Evolutionary conservation across 2,888 invertebrate species (phyloP), one percentile per base, ranked within the genome.

Genomic region (Dichetophora obliterata): DNA sequence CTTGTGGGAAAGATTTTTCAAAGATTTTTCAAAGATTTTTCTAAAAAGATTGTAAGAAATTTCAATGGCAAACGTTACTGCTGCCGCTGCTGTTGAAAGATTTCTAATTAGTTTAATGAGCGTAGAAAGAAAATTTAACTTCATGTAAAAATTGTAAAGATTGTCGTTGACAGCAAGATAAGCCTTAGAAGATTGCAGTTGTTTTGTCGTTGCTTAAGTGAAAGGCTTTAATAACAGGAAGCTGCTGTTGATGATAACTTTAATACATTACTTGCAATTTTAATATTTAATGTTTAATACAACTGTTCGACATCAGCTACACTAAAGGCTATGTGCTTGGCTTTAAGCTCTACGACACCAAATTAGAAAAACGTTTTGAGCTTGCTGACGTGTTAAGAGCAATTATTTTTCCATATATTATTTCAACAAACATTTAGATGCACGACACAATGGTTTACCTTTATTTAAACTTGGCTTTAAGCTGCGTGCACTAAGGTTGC

Each of bases 71-170:
- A 54, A 54, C 8, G 19, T 19, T 54, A 9, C 22, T 54, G 54
- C 22, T 54, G 54, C 31, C 5, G 5, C 11, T 54, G 22, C 22
- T 54, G 54, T 9, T 54, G 54, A 22, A 54, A n/a, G 22, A 19
- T 54, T 54, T 54, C 54, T 54, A 54, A 54, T 54, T 54, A 54
- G 22, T 54, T 54, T 54, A 54, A 54, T 19, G 54, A 54, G 43
- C 22, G 54, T 54, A 54, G 19, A 54, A 54, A 54, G 22, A 54
- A 19, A 54, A 43, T 43, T 43, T 43, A 43, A 43, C 14, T 54
- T 16, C 8, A 54, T n/a, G 9, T 54, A 54, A 54, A 54, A 22
- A 54, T 54, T n/a, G n/a, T 19, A 54, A 54, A 54, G 54, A 43
- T 43, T 43, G 43, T 43, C 43, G 54, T 22, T 19, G 54, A 5